phyloP scores from a whole-genome alignment of 2,888 invertebrate genomes.

The Agriopis aurantiaria region DNA sequence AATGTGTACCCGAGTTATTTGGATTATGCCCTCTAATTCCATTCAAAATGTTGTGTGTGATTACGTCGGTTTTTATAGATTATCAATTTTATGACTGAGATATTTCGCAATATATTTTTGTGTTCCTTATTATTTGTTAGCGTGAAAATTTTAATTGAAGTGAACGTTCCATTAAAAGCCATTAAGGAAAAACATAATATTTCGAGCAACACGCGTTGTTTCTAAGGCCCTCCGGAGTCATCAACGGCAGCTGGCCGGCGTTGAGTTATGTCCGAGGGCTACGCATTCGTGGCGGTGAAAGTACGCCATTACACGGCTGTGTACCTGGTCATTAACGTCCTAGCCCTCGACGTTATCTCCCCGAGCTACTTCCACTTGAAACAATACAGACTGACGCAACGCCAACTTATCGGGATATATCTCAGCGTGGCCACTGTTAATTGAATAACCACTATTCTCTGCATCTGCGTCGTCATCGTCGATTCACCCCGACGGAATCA shows the following conservation, averaged over 20 bases:
- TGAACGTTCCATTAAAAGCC: constrained; percentile 13
- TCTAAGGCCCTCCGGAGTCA: constrained; percentile 43
- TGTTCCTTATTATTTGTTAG: constrained; percentile 23
- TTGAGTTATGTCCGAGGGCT: constrained; percentile 57
- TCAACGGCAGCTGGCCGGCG: constrained; percentile 56
- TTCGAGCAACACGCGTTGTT: constrained; percentile 6
- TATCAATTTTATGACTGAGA: constrained; percentile 12
- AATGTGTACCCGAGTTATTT: constrained; percentile 50
- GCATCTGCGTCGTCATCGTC: constrained; percentile 61
- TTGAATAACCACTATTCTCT: constrained; percentile 64
- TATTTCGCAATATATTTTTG: constrained; percentile 14
- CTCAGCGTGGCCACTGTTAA: constrained; percentile 59
- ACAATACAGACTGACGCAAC: constrained; percentile 32
- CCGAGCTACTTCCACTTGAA: constrained; percentile 42
- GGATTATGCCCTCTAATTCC: constrained; percentile 35
- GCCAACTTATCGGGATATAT: constrained; percentile 45
- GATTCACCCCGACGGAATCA: constrained; percentile 64
- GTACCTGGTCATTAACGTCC: constrained; percentile 49
- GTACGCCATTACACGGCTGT: constrained; percentile 52
- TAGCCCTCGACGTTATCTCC: constrained; percentile 45
- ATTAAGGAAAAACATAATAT: constrained; percentile 14
- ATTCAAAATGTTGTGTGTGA: constrained; percentile 8
- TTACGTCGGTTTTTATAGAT: neutral
- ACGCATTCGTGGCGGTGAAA: constrained; percentile 60
- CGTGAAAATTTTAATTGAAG: constrained; percentile 21